Evolutionary conservation across 2,113 vertebrate genomes (phyloP), one percentile per base, ranked within the genome.

Genomic region (Probosciger aterrimus): DNA sequence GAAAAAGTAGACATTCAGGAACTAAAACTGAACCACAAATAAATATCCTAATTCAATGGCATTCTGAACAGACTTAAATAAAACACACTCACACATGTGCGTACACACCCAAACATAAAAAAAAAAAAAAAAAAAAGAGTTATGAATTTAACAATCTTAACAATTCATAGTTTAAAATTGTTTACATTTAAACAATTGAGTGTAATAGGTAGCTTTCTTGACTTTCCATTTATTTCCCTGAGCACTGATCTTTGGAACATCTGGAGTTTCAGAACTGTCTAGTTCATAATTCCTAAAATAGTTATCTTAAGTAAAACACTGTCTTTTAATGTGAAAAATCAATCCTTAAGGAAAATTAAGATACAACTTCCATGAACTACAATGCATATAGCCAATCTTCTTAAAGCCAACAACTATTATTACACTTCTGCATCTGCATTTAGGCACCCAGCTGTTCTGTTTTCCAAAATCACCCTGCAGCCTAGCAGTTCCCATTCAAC

Each of bases 201-300:
- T 50, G 70, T 70, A 74, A 92, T 79, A 96, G 94, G 92, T 81
- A 79, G 81, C 83, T 87, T 94, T 87, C 23, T 52, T 49, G 43
- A 67, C 73, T 93, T 87, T 65, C 78, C 92, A 52, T 81, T 93
- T 86, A 62, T 84, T 96, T 96, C 97, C 97, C 96, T 97, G 96
- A 97, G 93, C 83, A 89, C 92, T 92, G 67, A 92, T 96, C 96
- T 98, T 95, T 96, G 96, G 90, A 96, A 96, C 76, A 93, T 93
- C 50, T 82, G 84, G 77, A 89, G 68, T 94, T 97, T 93, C 90
- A 82, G 82, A 93, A 92, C 19, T 76, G n/a, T 88, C 87, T 82
- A 92, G 64, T 71, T 95, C 75, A 39, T 81, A 63, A 90, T 90
- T 94, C 41, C 83, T 88, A 94, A 92, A 94, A 79, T 89, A 95